Percentiles rank a stretch among this genome's conserved stretches.
phyloP scores from a whole-genome alignment of 35 echinoderm and acorn worm genomes.

The Ophiothrix spiculata region DNA sequence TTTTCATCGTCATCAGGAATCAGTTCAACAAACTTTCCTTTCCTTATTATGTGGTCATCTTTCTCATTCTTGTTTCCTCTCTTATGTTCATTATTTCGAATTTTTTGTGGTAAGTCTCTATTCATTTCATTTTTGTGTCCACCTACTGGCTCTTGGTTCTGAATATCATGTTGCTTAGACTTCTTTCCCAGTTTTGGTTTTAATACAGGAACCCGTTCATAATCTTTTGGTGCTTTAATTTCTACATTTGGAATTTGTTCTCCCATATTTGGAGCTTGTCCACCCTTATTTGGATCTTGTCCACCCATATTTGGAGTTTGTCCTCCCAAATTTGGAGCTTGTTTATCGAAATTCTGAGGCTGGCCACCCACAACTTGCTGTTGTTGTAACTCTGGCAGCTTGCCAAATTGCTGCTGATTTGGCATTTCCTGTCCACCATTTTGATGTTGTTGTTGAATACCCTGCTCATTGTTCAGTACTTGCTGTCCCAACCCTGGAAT shows the following conservation, averaged over 20 bases:
- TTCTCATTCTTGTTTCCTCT: too few species aligned
- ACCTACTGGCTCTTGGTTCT: too few species aligned
- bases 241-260: neutral
- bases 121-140: too few species aligned
- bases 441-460: neutral
- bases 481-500: neutral
- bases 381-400: neutral
- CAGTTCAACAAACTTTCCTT: too few species aligned
- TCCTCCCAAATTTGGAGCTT: neutral
- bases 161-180: too few species aligned
- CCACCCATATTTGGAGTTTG: neutral
- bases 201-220: too few species aligned
- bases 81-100: too few species aligned
- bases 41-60: too few species aligned
- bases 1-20: too few species aligned
- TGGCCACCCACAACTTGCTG: neutral
- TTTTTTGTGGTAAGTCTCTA: too few species aligned
- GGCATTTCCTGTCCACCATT: neutral
- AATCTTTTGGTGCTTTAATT: too few species aligned
- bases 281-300: neutral
- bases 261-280: neutral
- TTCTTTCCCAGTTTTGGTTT: too few species aligned
- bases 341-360: neutral
- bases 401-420: neutral
- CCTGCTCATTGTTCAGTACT: neutral